Evolutionary conservation across 2,113 vertebrate genomes (phyloP), one percentile per base, ranked within the genome.

Genomic region (Pavo muticus): DNA sequence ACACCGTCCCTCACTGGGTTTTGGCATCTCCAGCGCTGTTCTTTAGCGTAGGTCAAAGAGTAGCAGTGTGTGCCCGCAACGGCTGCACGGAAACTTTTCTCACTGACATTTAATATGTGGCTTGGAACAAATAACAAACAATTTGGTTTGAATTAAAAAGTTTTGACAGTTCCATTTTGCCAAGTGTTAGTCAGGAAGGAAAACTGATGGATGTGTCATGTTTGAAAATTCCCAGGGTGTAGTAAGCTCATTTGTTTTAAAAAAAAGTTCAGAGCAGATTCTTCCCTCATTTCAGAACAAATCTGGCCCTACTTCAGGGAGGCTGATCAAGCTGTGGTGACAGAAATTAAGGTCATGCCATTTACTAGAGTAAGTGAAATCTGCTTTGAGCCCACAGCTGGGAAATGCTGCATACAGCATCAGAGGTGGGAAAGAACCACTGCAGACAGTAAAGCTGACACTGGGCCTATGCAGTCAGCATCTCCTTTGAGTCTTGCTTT

Each of bases 71-170:
- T 71, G 76, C 61, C 73, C 75, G 82, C 47, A 88, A 84, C n/a
- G 57, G 44, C 75, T 37, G 19, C 0, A 3, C 27, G 60, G 86
- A 95, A 93, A 87, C 70, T 84, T 88, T 27, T 67, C 80, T 76
- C 17, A 20, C 65, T 92, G 92, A 74, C 70, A 69, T 88, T 83
- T 87, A 74, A 84, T 81, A 57, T 29, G 91, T 30, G 32, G 59
- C 23, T 90, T 84, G 91, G 75, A 92, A 90, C 47, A 78, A 97
- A 91, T 71, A 77, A 23, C 57, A 72, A 90, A 90, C 32, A 29
- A 37, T 90, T 91, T 65, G 61, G 63, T 74, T 91, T 84, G 60
- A 91, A 94, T 94, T 84, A n/a, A 89, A 85, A 86, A 64, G 44
- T 18, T 70, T 80, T 73, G 48, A 69, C 78, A 35, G 60, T 60